These are phyloP conservation scores for Eucera pruinosa DNA, from an alignment of 2,888 invertebrate species.

Conservation along the genomic window DNA sequence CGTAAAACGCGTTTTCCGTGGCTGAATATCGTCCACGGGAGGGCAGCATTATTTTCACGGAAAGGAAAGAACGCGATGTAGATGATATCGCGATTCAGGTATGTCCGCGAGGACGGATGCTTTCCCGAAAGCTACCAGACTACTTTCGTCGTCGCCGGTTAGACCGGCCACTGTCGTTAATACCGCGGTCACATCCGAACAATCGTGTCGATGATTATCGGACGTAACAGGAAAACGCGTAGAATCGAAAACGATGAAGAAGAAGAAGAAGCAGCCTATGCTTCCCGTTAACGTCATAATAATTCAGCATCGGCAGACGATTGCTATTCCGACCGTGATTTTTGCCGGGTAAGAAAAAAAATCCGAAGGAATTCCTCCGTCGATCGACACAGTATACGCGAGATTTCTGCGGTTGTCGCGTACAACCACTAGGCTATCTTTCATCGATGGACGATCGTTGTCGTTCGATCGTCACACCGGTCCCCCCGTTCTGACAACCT, in stretches of 20 bases:
- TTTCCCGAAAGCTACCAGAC: conserved; percentile 38
- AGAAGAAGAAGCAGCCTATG: conserved; percentile 36
- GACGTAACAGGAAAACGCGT: conserved; percentile 51
- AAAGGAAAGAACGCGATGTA: conserved; percentile 35
- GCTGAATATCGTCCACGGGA: neutral
- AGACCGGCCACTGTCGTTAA: conserved; percentile 8
- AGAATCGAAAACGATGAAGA: conserved; percentile 27
- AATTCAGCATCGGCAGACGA: conserved; percentile 71
- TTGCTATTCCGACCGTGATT: conserved; percentile 56
- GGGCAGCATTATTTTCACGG: conserved; percentile 26
- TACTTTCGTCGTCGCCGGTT: conserved; percentile 23
- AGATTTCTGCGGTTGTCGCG: conserved; percentile 47
- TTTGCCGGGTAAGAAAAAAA: conserved; percentile 68
- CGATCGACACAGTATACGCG: conserved; percentile 43
- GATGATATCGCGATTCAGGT: conserved; percentile 37
- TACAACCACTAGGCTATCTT: conserved; percentile 59
- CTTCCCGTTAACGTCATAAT: conserved; percentile 75
- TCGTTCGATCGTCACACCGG: conserved; percentile 66
- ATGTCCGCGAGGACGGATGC: conserved; percentile 22
- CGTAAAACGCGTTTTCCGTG: conserved; percentile 14
- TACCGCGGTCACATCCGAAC: conserved; percentile 40
- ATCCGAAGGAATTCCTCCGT: conserved; percentile 66
- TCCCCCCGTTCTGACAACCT: conserved; percentile 74
- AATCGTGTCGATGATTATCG: conserved; percentile 70
- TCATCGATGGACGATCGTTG: conserved; percentile 63